phyloP scores from a whole-genome alignment of 2,797 vertebrate genomes.

The Notoglanidium macrostoma region DNA sequence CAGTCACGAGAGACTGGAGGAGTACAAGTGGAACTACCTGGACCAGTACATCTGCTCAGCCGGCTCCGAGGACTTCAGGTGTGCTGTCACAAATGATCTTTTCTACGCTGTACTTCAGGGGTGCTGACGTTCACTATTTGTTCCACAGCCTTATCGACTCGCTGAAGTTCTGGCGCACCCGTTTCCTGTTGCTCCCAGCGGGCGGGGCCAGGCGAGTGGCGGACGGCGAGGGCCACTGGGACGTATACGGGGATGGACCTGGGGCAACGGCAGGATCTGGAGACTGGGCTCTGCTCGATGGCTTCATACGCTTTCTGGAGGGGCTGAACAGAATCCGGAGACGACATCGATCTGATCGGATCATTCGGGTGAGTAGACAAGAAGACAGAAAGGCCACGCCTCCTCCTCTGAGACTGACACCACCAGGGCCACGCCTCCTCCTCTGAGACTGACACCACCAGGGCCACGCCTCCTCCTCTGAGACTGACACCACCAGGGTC shows the following conservation, averaged over 20 bases:
- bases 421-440: neutral
- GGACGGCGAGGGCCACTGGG: slow-evolving; percentile 89
- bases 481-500: neutral
- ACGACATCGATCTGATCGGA: slow-evolving; percentile 91
- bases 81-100: neutral
- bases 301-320: slow-evolving; percentile 95
- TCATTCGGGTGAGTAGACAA: slow-evolving; percentile 83
- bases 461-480: neutral
- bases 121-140: neutral
- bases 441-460: neutral
- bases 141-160: slow-evolving; percentile 89
- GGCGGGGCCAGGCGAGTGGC: slow-evolving; percentile 90
- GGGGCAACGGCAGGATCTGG: slow-evolving; percentile 65
- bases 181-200: slow-evolving; percentile 92
- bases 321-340: slow-evolving; percentile 95
- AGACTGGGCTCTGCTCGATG: slow-evolving; percentile 90
- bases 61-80: slow-evolving; percentile 98
- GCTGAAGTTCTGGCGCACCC: slow-evolving; percentile 96
- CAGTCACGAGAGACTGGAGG: slow-evolving; percentile 92
- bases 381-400: neutral
- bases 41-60: slow-evolving; percentile 99
- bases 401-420: neutral
- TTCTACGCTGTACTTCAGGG: too few species aligned
- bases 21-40: slow-evolving; percentile 99
- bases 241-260: slow-evolving; percentile 88